Evolutionary conservation across 2,797 vertebrate genomes (phyloP), one percentile per base, ranked within the genome.

Genomic region (Vireo griseus): DNA sequence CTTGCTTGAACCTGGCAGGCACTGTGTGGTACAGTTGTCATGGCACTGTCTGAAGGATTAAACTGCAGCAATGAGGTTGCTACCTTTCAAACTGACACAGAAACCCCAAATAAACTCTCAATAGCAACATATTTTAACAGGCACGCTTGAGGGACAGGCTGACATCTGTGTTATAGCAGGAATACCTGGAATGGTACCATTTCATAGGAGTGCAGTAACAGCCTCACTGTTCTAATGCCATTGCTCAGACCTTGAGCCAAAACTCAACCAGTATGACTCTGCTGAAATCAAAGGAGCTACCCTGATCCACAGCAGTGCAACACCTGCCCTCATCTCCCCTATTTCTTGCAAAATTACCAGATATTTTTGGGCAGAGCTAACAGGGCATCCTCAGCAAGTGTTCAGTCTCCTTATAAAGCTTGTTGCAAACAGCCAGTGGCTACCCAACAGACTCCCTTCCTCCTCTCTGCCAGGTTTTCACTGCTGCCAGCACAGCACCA

Each of bases 1-100:
- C 98, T 88, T 87, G 94, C 86, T 78, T 98, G 94, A 98, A 98
- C 97, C 97, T 96, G 83, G 97, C 96, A 96, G 94, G 90, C 96
- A 72, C 69, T 0, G 0, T 37, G 82, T 61, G 55, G 26, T 69
- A 86, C 82, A 51, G 92, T 89, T 90, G 91, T 92, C 96, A 85
- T 81, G 69, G 94, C 66, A 65, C 5, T 73, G 63, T 94, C 63
- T 83, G 88, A 92, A 74, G 86, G 82, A 87, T 73, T 91, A 58
- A 68, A 65, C 90, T 66, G 62, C 92, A 89, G 78, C 72, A 59
- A 45, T 1, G 4, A 69, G 42, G 67, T 61, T 95, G 72, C 95
- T 95, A 48, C 68, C 48, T 93, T 80, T 88, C 73, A 81, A 67
- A 88, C 62, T 0, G 0, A 94, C 1, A 7, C 80, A 86, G 62